Evolutionary conservation across 1,140 invertebrate genomes (phyloP), one percentile per base, ranked within the genome.

Genomic region (Macrotrachela quadricornifera): DNA sequence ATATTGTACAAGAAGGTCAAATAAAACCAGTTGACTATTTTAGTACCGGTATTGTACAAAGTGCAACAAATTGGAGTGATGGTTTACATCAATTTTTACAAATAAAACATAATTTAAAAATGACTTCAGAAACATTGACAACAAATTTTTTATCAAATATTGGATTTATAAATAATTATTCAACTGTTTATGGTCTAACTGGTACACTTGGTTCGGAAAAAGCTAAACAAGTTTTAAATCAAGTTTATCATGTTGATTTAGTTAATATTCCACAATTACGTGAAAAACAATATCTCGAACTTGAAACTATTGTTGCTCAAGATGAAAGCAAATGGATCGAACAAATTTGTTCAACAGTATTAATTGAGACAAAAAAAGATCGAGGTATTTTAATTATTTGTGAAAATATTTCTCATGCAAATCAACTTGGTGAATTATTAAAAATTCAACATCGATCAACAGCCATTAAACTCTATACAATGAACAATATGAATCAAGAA

Each of bases 71-170:
- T 6, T 53, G 51, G 51, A 48, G 51, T 9, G 51, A 53, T 17
- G 51, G 51, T 17, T 30, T 53, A 12, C 51, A 53, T 3, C 51
- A 53, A 36, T 53, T 53, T 16, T 30, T 53, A 30, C 51, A 53
- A 37, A 16, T 53, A 9, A 53, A 53, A 15, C 51, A 53, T 18
- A 18, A 11, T 4, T 39, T 44, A 11, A 51, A 45, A 46, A 12
- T 51, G 18, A 51, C 18, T 37, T 42, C 13, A 10, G 50, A 51
- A 38, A 51, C 39, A 37, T 45, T 51, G 1, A 42, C 50, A 14
- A 42, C 30, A 9, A 49, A 38, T n/a, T 51, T 51, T 16, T 10
- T 49, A 18, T 49, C 40, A 4, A 49, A 49, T n/a, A 41, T 49
- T 41, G 48, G 37, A 1, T 49, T 49, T 41, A 41, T 49, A 1